Base-by-base conservation (phyloP, 2,888 invertebrate species). In the Lepidocyrtoides sp. region DNA sequence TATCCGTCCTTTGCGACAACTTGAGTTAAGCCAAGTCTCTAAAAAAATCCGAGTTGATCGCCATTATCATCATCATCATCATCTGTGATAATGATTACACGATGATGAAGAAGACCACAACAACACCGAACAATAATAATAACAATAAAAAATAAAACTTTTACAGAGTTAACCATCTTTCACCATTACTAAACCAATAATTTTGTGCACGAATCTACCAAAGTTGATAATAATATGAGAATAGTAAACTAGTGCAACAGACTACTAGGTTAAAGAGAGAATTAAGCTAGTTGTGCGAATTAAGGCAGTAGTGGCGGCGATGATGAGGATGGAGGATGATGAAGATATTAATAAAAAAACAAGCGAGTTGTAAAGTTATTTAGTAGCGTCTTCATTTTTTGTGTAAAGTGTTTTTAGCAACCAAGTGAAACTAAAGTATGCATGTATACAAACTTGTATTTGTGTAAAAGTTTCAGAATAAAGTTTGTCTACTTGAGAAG, bases 111-210 rank as follows among this genome's bases (percentile, higher is more conserved):
- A 85, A 72, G 75, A 85, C 85, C 85, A 41, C 85, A 85, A 85
- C 75, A 57, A 54, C 75, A 41, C 17, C 29, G 79, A 17, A 5
- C 69, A 36, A 7, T 17, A 77, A 77, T 51, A 77, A 51, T 51
- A 48, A 5, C 17, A 60, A 44, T 8, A 48, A 72, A 69, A 69
- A 72, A 7, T 44, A 20, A 20, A 72, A 44, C 23, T 41, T 69
- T 72, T 72, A 44, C 12, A 72, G 26, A 44, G 72, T 72, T 23
- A 48, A 23, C 72, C 48, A 23, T 14, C 20, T 14, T 72, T n/a
- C n/a, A n/a, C 41, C 48, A 23, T 20, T 48, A 72, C 48, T 69
- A 83, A 86, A 77, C 86, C 60, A 86, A 86, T 77, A 86, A 86
- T 86, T 86, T 86, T 44, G 69, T 26, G 60, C 77, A 85, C 85